Conservation (phyloP, 2,888 invertebrate genomes). For the Gari tellinella region DNA sequence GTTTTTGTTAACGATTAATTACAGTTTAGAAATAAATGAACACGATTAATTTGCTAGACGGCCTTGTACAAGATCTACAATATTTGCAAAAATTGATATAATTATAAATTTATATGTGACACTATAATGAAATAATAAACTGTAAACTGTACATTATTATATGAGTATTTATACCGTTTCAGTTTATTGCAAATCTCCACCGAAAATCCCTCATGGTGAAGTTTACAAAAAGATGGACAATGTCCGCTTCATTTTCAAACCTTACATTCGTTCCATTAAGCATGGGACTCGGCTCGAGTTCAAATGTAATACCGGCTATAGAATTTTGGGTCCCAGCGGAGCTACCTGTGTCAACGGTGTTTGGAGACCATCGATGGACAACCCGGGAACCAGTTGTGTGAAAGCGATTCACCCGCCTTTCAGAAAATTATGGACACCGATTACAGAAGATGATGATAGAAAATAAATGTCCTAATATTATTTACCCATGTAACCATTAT, state of each 20-base stretch:
- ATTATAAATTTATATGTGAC: no score
- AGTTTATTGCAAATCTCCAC: conserved; percentile 59
- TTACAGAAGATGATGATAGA: conserved; percentile 16
- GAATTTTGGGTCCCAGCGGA: conserved; percentile 92
- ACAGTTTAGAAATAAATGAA: no score
- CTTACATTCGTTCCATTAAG: conserved; percentile 89
- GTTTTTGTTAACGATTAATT: no score
- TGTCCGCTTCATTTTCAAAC: conserved; percentile 97
- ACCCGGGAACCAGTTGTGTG: conserved; percentile 92
- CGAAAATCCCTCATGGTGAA: conserved; percentile 85
- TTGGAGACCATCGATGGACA: conserved; percentile 91
- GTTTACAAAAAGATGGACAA: conserved; percentile 86
- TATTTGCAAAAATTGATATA: no score
- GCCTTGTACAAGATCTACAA: no score
- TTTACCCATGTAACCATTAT: no score
- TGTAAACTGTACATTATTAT: no score
- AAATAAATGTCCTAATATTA: no score
- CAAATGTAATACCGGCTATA: conserved; percentile 96
- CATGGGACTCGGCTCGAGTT: conserved; percentile 88
- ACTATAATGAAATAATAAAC: no score
- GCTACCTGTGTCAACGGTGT: conserved; percentile 97
- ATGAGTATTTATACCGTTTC: conserved; percentile 20
- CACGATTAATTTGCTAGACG: no score
- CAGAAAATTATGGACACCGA: conserved; percentile 73
- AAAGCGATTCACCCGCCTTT: conserved; percentile 92